phyloP scores from a whole-genome alignment of 2,888 invertebrate genomes.

The Brachypalpus laphriformis region DNA sequence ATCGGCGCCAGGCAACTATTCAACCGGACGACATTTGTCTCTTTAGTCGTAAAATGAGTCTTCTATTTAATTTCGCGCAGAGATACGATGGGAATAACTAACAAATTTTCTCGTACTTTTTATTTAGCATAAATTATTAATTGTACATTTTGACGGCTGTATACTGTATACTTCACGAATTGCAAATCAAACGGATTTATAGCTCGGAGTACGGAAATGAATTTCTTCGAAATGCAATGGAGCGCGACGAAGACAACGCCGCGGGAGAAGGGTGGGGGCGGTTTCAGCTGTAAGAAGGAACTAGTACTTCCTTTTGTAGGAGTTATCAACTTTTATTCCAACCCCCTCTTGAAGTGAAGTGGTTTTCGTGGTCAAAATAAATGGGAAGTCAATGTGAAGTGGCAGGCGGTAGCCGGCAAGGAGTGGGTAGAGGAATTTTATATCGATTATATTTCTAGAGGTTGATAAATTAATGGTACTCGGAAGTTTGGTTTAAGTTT shows the following conservation, averaged over 20 bases:
- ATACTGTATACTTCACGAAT: neutral
- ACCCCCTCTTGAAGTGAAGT: neutral
- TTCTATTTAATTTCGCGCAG: slow-evolving; percentile 15
- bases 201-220: slow-evolving; percentile 18
- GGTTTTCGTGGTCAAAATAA: slow-evolving; percentile 33
- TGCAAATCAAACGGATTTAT: slow-evolving; percentile 49
- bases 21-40: neutral
- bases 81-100: neutral
- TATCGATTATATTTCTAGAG: slow-evolving; percentile 28
- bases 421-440: too few species aligned
- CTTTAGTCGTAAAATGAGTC: neutral
- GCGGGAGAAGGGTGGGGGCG: neutral
- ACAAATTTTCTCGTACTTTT: neutral
- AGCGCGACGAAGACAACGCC: neutral
- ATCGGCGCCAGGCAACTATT: slow-evolving; percentile 30
- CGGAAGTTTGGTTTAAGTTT: slow-evolving; percentile 35
- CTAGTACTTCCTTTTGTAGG: neutral
- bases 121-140: slow-evolving; percentile 3
- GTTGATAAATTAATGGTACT: slow-evolving; percentile 41
- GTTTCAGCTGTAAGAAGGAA: too few species aligned
- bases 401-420: too few species aligned
- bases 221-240: slow-evolving; percentile 33
- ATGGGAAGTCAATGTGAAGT: neutral
- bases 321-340: slow-evolving; percentile 25
- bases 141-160: slow-evolving; percentile 11